Base-by-base conservation (phyloP, 2,888 invertebrate genomes). In the Orthosia gothica region DNA sequence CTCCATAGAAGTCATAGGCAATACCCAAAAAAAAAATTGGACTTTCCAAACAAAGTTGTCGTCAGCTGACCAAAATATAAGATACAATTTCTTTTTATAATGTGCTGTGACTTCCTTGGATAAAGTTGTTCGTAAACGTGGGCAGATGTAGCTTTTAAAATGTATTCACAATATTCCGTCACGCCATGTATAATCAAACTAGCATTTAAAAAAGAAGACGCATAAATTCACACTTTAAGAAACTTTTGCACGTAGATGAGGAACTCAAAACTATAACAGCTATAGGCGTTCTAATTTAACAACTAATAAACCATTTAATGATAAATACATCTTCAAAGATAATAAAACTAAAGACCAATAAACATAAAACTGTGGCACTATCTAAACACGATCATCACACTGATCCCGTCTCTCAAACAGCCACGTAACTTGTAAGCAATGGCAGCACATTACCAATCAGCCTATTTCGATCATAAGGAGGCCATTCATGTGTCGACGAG, bases 401-500 rank as follows among this genome's bases (percentile, higher is more conserved):
- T 32, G 20, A 76, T 62, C 12, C 47, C 52, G 62, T 15, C n/a
- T 55, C 54, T 63, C 65, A 49, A 57, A 57, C 54, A 70, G 58
- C 57, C 55, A 65, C 23, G 69, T 70, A 71, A 83, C 75, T 79
- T 62, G 83, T 79, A 68, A 71, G 83, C 80, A 75, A 70, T 83
- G 71, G 52, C 69, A 70, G 63, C 64, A 76, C 65, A 83, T 82
- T 68, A 89, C 86, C 85, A 89, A 87, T 88, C 85, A 88, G 83
- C 86, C 87, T 87, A 87, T 84, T 86, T 87, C 75, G 82, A 81
- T 85, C 83, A 92, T 87, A 91, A 91, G 82, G 88, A 76, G 83
- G 63, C 84, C 92, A 89, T 94, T 94, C 89, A 93, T 91, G 82
- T 74, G 73, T 79, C 68, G 75, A 93, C 89, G 85, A 94, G 94